Conservation (phyloP, 2,888 invertebrate genomes). For the Itoplectis maculator region DNA sequence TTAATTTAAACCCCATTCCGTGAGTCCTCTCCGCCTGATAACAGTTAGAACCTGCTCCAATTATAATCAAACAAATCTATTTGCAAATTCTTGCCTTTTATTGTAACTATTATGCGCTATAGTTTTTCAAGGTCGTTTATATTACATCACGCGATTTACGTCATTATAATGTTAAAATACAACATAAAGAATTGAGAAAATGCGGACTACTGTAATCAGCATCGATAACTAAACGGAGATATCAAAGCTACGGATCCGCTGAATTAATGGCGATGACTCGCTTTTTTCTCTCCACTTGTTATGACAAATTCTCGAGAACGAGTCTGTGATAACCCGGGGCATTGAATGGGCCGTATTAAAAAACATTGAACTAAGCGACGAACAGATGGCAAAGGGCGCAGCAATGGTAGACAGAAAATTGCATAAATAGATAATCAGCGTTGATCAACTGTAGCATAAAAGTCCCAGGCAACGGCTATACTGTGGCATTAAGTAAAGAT, state of each 20-base stretch:
- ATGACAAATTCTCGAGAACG: not conserved
- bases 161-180: not conserved
- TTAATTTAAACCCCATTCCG: too few relatives aligned
- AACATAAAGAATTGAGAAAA: not conserved
- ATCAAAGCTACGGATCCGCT: not conserved
- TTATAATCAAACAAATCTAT: too few relatives aligned
- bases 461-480: not conserved
- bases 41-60: too few relatives aligned
- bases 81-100: too few relatives aligned
- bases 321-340: not conserved
- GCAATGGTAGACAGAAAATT: not conserved
- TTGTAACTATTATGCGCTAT: too few relatives aligned
- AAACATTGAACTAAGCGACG: not conserved
- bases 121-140: too few relatives aligned
- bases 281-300: not conserved
- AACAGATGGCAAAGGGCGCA: not conserved
- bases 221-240: not conserved
- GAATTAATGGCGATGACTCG: not conserved
- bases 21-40: too few relatives aligned
- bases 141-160: too few relatives aligned
- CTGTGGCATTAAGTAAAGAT: slow-evolving; percentile 45
- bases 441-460: slow-evolving; percentile 21
- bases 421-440: not conserved
- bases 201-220: not conserved
- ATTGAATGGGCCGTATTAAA: not conserved